Evolutionary conservation across 2,888 invertebrate genomes (phyloP).

Genomic region (Petrophora chlorosata): DNA sequence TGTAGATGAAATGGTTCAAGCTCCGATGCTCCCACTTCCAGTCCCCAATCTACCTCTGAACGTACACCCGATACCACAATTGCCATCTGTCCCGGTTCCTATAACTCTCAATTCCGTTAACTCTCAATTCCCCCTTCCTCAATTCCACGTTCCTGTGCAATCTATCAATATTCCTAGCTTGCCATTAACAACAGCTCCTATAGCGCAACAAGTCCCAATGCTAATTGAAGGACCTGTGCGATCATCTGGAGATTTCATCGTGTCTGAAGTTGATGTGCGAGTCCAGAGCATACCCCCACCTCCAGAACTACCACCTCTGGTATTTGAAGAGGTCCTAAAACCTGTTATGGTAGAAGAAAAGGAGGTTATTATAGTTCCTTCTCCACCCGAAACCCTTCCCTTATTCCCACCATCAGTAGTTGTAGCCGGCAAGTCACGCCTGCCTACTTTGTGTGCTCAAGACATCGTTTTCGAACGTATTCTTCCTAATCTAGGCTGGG

Average conservation of each 20-base stretch:
- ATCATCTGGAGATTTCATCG: constrained; percentile 8
- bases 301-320: constrained; percentile 33
- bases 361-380: constrained; percentile 30
- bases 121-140: constrained; percentile 6
- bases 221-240: constrained; percentile 6
- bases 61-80: background rate
- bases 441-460: constrained; percentile 38
- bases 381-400: constrained; percentile 33
- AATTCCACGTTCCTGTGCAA: constrained; percentile 5
- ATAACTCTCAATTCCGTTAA: constrained; percentile 6
- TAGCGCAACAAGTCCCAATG: background rate
- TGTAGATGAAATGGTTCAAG: background rate
- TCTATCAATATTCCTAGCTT: constrained; percentile 13
- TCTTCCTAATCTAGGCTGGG: constrained; percentile 41
- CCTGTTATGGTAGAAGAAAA: constrained; percentile 23
- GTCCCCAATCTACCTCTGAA: constrained; percentile 1
- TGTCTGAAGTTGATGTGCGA: constrained; percentile 21
- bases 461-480: constrained; percentile 47
- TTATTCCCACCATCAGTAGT: constrained; percentile 27
- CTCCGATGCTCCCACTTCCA: constrained; percentile 1
- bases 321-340: constrained; percentile 21
- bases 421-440: constrained; percentile 16
- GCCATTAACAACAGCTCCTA: constrained; percentile 5
- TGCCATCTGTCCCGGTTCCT: constrained; percentile 1
- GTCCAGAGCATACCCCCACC: constrained; percentile 27